phyloP scores from a whole-genome alignment of 2,797 vertebrate species.

The Rhinatrema bivittatum region DNA sequence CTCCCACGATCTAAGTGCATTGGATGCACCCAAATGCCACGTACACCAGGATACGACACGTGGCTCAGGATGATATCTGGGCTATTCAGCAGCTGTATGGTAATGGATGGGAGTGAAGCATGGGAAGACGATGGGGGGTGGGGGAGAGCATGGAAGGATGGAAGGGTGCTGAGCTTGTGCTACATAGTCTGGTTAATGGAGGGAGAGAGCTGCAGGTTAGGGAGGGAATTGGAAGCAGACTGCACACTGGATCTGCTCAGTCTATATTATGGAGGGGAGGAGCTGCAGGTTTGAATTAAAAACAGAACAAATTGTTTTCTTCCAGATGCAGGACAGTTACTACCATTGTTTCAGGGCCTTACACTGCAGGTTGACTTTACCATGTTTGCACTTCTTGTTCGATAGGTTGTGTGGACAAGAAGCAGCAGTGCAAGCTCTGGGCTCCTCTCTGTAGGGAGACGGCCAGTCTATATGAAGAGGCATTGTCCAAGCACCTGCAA shows the following conservation, averaged over 20 bases:
- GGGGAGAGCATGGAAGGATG: background rate
- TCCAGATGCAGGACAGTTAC: no score
- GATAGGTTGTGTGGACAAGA: conserved; percentile 65
- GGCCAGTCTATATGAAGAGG: conserved; percentile 65
- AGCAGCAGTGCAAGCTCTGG: conserved; percentile 63
- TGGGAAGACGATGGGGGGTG: no score
- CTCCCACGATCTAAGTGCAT: conserved; percentile 55
- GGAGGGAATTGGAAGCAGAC: no score
- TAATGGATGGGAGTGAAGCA: no score
- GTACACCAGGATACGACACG: conserved; percentile 62
- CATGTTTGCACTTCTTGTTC: no score
- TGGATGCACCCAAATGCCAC: conserved; percentile 81
- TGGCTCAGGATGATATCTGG: conserved; percentile 69
- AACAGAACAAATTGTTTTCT: no score
- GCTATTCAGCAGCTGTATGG: conserved; percentile 74
- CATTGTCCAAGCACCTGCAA: conserved; percentile 66
- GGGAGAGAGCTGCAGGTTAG: background rate
- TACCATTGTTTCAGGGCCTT: background rate
- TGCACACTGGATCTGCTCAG: background rate
- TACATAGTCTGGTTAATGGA: background rate
- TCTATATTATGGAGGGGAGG: background rate
- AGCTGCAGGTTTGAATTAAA: no score
- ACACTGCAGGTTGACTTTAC: background rate
- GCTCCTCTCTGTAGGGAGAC: conserved; percentile 61
- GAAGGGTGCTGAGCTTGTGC: background rate